Conservation (phyloP, 2,888 invertebrate species). For the Acrobeloides nanus region DNA sequence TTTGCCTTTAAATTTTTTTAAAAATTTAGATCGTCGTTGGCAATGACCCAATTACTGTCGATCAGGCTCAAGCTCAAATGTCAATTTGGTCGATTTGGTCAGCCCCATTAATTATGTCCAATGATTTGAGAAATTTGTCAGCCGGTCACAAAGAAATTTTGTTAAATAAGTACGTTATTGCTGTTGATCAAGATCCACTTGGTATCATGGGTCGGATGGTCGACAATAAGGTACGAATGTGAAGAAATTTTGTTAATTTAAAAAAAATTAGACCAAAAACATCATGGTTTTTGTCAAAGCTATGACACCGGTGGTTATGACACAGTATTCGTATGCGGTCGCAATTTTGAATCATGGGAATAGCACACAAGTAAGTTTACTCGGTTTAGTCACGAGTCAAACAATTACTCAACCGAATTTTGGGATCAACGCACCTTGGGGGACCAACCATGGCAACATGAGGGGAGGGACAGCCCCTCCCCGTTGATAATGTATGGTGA, state of each 20-base stretch:
- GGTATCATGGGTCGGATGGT: conserved; percentile 52
- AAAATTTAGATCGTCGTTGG: conserved; percentile 42
- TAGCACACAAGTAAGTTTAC: conserved; percentile 14
- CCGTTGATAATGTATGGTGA: too few species aligned
- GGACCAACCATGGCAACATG: too few species aligned
- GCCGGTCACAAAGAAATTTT: conserved; percentile 36
- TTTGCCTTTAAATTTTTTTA: too few species aligned
- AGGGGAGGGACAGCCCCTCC: too few species aligned
- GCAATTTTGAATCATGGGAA: conserved; percentile 36
- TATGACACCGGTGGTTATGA: conserved; percentile 31
- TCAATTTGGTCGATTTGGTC: conserved; percentile 50
- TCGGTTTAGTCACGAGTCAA: too few species aligned
- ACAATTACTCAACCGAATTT: too few species aligned
- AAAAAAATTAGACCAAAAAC: conserved; percentile 40
- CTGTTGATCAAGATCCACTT: conserved; percentile 51
- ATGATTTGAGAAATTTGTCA: conserved; percentile 39
- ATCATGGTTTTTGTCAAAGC: conserved; percentile 39
- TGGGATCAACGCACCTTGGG: too few species aligned
- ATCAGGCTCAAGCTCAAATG: conserved; percentile 39
- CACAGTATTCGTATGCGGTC: conserved; percentile 36
- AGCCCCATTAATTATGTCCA: conserved; percentile 54
- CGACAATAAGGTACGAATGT: too few species aligned
- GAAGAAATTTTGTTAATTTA: too few species aligned
- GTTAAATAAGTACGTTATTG: conserved; percentile 45
- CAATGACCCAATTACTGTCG: conserved; percentile 36